Conservation (phyloP, 2,888 invertebrate genomes). For the Drosophila prolongata region DNA sequence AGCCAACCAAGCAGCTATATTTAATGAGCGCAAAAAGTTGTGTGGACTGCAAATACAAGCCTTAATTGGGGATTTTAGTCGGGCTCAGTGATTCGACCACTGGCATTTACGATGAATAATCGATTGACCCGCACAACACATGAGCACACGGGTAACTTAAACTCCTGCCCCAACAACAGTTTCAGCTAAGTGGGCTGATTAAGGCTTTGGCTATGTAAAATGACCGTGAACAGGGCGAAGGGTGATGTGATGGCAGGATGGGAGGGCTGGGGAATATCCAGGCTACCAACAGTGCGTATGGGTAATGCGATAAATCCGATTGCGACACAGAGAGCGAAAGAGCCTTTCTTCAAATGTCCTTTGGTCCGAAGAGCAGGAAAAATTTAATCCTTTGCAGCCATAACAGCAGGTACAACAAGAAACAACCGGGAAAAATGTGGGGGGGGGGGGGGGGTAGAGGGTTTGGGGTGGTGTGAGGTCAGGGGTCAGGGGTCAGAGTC, state of each 20-base stretch:
- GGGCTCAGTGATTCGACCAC: conserved; percentile 26
- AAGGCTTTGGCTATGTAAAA: conserved; percentile 33
- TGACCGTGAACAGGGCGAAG: conserved; percentile 15
- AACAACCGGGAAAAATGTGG: neutral
- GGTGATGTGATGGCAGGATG: conserved; percentile 1
- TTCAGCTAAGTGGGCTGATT: conserved; percentile 18
- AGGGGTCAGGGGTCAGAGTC: conserved; percentile 9
- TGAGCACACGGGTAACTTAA: neutral
- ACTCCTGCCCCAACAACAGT: conserved; percentile 5
- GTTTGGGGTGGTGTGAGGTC: neutral
- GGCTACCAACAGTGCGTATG: conserved; percentile 27
- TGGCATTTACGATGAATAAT: conserved; percentile 31
- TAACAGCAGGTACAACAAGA: neutral
- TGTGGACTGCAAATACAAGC: conserved; percentile 23
- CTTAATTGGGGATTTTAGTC: conserved; percentile 19
- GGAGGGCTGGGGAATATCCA: neutral
- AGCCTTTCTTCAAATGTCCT: conserved; percentile 8
- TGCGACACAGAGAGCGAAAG: neutral
- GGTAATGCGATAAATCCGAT: conserved; percentile 36
- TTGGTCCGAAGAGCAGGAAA: neutral
- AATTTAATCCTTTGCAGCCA: conserved; percentile 26
- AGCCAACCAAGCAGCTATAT: conserved; percentile 8
- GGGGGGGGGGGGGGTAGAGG: neutral
- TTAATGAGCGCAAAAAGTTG: conserved; percentile 16
- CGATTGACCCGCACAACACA: conserved; percentile 12